Evolutionary conservation across 2,888 invertebrate genomes (phyloP), one percentile per base, ranked within the genome.

Genomic region (Drosophila kambysellisi): DNA sequence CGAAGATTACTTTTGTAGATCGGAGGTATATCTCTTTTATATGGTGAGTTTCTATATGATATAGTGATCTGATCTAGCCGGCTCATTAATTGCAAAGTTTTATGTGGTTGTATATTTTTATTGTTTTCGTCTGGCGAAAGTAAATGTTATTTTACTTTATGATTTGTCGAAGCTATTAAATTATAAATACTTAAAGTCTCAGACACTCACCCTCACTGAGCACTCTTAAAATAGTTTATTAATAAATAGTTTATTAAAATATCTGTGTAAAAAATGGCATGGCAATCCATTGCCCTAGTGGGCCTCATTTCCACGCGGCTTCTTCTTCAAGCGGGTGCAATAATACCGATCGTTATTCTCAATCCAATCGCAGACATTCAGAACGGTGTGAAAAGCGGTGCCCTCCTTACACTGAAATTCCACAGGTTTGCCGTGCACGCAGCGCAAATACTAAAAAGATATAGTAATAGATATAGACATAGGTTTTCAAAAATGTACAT

Each of bases 351-450:
- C 95, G 3, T 95, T 95, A 88, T 95, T 96, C 71, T 94, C 94
- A 0, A 96, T 96, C 97, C 97, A 98, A 92, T 97, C 97, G 92
- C 98, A 98, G 20, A 96, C 95, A 85, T 95, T 95, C 51, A 94
- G 94, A 33, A 94, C 93, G 0, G 95, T 94, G 89, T 97, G 96
- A 94, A 96, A 98, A 5, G 96, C 95, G 0, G 97, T 96, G 32
- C 96, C 96, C 0, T 95, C 94, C 77, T 95, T 95, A 90, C 98
- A 98, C 17, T 94, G 94, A 91, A 97, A 96, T 81, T 95, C 95
- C 57, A 95, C 93, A 5, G 96, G 95, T 89, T 95, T 95, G 7
- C 96, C 97, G 91, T 97, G 96, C 30, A 96, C 96, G 91, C 98
- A 98, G 72, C 97, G 96, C 94, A 96, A 97, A 89, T 97, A 98